Evolutionary conservation across 2,888 invertebrate species (phyloP), one percentile per base, ranked within the genome.

Genomic region (Eilema griseolum): DNA sequence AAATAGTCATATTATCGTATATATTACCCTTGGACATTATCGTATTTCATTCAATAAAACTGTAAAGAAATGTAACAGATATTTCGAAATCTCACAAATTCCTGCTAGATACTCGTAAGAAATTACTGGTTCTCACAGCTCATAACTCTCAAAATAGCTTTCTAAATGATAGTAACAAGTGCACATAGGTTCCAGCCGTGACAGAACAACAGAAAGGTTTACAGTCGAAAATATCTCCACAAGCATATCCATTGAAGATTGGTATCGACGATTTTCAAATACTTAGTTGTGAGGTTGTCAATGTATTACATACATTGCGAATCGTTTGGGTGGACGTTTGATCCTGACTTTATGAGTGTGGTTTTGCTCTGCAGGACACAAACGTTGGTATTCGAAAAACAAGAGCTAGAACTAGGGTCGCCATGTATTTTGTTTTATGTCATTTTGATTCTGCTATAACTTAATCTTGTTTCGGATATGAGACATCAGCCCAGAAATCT

Each of bases 331-430:
- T 70, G 61, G 73, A 78, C 70, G 75, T 77, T 79, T 82, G 84
- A 81, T 81, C 71, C 60, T 74, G 66, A 76, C 84, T 89, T 88
- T 90, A 87, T 86, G 86, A 86, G 85, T 89, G 83, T 83, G 79
- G 79, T 83, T 83, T 76, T 82, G 86, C 92, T 77, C 92, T 80
- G 88, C 93, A 88, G 93, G 93, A 92, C 86, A 86, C 88, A 86
- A 88, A 82, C 80, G 82, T 79, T 82, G 83, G 84, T 82, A 85
- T 85, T 87, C 83, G 88, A 89, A 91, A 90, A 92, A 92, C 89
- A 91, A 90, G 90, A 91, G 89, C 90, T 90, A 78, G 71, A 69
- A 65, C 73, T 88, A 85, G 77, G 78, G 80, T 84, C 73, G 78
- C 91, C 84, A 86, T 79, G 62, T 3, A 56, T 71, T 67, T 60